A percentile compares a stretch with the other conserved stretches of the same genome.
These are phyloP conservation scores for Beroe forskalii DNA, from an alignment of 37 sponge, comb jelly and placozoan genomes.

Conservation along the genomic window DNA sequence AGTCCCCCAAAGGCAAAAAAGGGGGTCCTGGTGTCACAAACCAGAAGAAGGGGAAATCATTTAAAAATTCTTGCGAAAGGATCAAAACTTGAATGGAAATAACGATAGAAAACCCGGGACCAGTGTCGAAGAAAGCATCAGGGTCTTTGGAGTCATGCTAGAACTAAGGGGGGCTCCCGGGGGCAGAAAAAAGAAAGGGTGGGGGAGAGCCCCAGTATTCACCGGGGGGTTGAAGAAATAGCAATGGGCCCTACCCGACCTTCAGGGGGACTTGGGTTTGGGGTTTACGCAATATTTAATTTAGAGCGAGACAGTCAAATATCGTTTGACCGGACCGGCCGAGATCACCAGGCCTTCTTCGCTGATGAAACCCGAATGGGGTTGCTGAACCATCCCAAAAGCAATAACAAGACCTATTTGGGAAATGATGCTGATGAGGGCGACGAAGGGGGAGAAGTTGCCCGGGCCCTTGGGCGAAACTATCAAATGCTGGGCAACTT, in stretches of 20 bases:
- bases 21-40: neutral
- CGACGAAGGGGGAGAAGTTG: too few relatives aligned
- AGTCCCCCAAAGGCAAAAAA: neutral
- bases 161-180: neutral
- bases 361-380: too few relatives aligned
- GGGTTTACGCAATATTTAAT: neutral
- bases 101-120: neutral
- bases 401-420: too few relatives aligned
- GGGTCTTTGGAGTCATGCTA: neutral
- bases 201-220: neutral
- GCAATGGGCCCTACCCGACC: neutral
- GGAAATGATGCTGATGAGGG: too few relatives aligned
- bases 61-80: neutral
- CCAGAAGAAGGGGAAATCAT: neutral
- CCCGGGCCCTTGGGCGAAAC: too few relatives aligned
- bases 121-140: neutral
- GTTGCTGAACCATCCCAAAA: too few relatives aligned
- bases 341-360: too few relatives aligned
- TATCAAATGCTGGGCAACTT: too few relatives aligned
- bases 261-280: neutral
- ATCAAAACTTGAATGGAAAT: neutral
- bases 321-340: too few relatives aligned
- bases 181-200: neutral
- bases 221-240: neutral
- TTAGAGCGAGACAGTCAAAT: too few relatives aligned